phyloP scores from a whole-genome alignment of 2,888 invertebrate genomes.

The Hemithea aestivaria region DNA sequence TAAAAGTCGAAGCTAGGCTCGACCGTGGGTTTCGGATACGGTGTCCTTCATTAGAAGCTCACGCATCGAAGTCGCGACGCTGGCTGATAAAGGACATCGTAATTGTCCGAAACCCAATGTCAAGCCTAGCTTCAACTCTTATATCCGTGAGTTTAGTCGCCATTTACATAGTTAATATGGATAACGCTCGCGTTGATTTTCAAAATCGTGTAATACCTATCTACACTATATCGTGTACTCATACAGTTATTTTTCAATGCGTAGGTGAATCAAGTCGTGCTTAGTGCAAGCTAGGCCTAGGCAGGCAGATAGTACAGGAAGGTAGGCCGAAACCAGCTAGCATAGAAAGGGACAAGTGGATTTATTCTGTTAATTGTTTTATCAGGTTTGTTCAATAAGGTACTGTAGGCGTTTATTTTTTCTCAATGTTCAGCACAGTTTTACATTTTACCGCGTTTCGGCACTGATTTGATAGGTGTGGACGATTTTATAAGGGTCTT shows the following conservation, averaged over 20 bases:
- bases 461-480: constrained; percentile 32
- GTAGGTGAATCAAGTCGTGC: constrained; percentile 72
- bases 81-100: too few species aligned
- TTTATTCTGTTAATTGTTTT: constrained; percentile 48
- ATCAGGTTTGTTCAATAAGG: constrained; percentile 61
- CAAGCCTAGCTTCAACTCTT: too few species aligned
- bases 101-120: too few species aligned
- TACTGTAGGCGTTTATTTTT: constrained; percentile 52
- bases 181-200: too few species aligned
- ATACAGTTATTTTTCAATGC: constrained; percentile 65
- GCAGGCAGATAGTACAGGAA: constrained; percentile 70
- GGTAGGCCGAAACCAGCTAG: constrained; percentile 66
- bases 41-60: too few species aligned
- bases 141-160: too few species aligned
- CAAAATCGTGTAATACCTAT: too few species aligned
- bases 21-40: too few species aligned
- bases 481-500: constrained; percentile 20
- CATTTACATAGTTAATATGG: too few species aligned
- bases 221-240: constrained; percentile 34
- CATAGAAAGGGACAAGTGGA: constrained; percentile 71
- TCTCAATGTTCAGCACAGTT: constrained; percentile 54
- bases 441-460: constrained; percentile 51
- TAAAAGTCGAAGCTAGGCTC: too few species aligned
- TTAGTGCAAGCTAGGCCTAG: constrained; percentile 76
- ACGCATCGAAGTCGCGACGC: too few species aligned